Base-by-base conservation (phyloP, 1,140 invertebrate species). In the Camponotus pennsylvanicus region DNA sequence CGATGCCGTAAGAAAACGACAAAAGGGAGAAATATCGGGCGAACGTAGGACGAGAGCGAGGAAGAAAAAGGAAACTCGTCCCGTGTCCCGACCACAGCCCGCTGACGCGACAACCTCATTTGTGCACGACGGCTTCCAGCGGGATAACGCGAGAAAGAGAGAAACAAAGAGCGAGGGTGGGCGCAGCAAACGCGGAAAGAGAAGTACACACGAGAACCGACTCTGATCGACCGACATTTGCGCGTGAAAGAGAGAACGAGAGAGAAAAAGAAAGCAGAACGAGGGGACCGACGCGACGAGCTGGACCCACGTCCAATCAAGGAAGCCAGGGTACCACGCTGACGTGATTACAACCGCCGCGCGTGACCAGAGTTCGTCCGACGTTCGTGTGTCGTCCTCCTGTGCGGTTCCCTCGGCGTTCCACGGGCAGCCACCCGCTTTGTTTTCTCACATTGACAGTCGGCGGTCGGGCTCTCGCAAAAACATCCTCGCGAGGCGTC, bases 71-170 rank as follows among this genome's bases (percentile, higher is more conserved):
- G 91, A 92, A 89, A 93, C 93, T 93, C 91, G 93, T 94, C 90
- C 91, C 85, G 75, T 69, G 91, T 87, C 88, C 89, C 27, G 45
- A 3, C 63, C 91, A 92, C 92, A 52, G 92, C 93, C 91, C 92
- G 93, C 91, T 94, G 93, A 94, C 92, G 93, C 94, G 94, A 95
- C 92, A 94, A 94, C 91, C 94, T 95, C 93, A 95, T 95, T 95
- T 95, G 94, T 95, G 93, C 93, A 73, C 93, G 90, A 93, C 91
- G 90, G 91, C 91, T 93, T 92, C 91, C 86, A 92, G 86, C 80
- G 83, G 59, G 63, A 85, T 40, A 69, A 63, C 42, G 45, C 37
- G 37, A 64, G 18, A 86, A 63, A 7, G 82, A 42, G 73, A 59
- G 37, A 80, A 86, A 92, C 76, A 84, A 86, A 86, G 57, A 61